phyloP scores from a whole-genome alignment of 2,113 vertebrate genomes.

The Tachycineta bicolor region DNA sequence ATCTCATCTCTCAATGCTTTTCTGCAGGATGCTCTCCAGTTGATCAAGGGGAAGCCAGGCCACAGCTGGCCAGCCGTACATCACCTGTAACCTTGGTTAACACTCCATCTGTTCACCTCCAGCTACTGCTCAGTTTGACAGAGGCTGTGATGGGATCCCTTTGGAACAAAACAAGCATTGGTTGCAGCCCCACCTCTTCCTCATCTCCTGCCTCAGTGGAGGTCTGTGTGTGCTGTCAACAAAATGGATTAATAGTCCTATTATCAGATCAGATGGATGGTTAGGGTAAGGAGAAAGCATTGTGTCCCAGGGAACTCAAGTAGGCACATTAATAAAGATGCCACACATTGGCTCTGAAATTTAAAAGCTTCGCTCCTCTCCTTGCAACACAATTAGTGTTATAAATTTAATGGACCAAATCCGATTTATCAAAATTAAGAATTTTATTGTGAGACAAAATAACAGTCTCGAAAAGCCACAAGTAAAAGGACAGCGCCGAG shows the following conservation, averaged over 20 bases:
- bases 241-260: conserved; percentile 67
- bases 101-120: not conserved
- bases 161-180: not conserved
- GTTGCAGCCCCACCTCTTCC: conserved; percentile 28
- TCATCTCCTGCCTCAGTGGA: conserved; percentile 42
- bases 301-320: conserved; percentile 50
- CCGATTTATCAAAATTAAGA: too few species aligned
- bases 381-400: conserved; percentile 49
- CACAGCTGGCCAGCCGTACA: not conserved
- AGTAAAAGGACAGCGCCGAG: too few species aligned
- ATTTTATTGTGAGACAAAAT: too few species aligned
- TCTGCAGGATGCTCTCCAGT: not conserved
- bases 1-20: not conserved
- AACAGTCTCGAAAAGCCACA: too few species aligned
- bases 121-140: not conserved
- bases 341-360: conserved; percentile 28
- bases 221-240: conserved; percentile 49
- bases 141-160: not conserved
- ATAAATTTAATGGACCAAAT: too few species aligned
- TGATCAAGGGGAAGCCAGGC: not conserved
- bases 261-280: conserved; percentile 68
- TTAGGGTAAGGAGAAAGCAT: conserved; percentile 56
- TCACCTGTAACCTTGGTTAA: not conserved
- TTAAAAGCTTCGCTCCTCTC: not conserved
- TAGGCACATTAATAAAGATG: conserved; percentile 64